phyloP scores from a whole-genome alignment of 2,888 invertebrate species.

The Coenonympha arcania region DNA sequence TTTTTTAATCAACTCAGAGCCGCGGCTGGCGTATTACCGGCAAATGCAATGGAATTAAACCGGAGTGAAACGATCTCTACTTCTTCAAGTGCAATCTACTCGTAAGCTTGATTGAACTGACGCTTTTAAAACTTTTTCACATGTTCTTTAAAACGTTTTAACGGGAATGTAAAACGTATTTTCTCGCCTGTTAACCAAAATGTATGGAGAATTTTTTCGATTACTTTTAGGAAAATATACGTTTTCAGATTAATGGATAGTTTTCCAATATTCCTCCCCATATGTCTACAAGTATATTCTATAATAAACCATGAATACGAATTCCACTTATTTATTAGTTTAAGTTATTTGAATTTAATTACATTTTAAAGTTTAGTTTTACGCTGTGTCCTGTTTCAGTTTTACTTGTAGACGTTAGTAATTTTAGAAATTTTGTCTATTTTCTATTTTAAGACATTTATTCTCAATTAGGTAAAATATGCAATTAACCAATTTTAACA shows the following conservation, averaged over 20 bases:
- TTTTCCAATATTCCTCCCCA: no score
- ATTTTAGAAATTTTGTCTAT: no score
- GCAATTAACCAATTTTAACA: no score
- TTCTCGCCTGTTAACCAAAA: not conserved
- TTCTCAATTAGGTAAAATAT: no score
- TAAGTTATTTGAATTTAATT: no score
- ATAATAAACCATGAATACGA: no score
- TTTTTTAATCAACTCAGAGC: conserved; percentile 20
- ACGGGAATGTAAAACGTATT: not conserved
- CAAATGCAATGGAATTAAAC: conserved; percentile 20
- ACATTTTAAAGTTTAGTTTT: no score
- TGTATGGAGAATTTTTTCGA: not conserved
- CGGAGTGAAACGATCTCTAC: conserved; percentile 6
- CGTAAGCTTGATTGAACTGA: not conserved
- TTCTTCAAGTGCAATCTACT: not conserved
- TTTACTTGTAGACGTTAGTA: no score
- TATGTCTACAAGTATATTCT: no score
- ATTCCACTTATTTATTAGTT: no score
- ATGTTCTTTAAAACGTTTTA: not conserved
- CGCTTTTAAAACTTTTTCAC: not conserved
- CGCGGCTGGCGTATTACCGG: conserved; percentile 15
- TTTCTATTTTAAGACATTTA: no score
- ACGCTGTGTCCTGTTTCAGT: no score
- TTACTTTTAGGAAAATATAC: not conserved
- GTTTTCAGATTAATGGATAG: not conserved